Conservation (phyloP, 2,113 vertebrate genomes). For the Phalacrocorax aristotelis region DNA sequence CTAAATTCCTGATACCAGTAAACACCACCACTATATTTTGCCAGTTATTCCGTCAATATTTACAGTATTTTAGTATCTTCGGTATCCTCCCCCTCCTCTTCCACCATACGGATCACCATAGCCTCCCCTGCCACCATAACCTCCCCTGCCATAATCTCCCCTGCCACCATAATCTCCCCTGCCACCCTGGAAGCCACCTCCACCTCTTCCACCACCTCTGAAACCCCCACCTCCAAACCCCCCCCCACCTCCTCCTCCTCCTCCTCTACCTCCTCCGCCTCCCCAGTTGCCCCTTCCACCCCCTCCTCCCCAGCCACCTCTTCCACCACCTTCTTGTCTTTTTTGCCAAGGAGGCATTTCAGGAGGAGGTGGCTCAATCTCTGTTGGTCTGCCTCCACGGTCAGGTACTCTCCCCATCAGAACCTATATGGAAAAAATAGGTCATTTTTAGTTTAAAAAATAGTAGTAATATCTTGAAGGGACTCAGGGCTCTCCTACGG, state of each 20-base stretch:
- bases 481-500: background rate
- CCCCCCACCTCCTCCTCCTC: background rate
- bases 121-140: conserved; percentile 46
- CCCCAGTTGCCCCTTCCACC: conserved; percentile 68
- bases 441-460: background rate
- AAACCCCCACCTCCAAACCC: conserved; percentile 17
- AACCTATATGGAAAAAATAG: conserved; percentile 73
- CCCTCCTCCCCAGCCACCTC: conserved; percentile 75
- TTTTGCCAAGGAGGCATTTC: conserved; percentile 97
- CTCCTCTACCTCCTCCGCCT: conserved; percentile 31
- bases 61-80: conserved; percentile 65
- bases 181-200: conserved; percentile 69
- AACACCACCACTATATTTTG: conserved; percentile 40
- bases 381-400: conserved; percentile 90
- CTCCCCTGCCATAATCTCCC: conserved; percentile 29
- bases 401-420: conserved; percentile 96
- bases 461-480: background rate
- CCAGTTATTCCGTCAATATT: background rate
- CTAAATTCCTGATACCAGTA: conserved; percentile 30
- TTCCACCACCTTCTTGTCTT: conserved; percentile 86
- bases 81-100: conserved; percentile 70
- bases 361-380: conserved; percentile 88
- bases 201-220: conserved; percentile 66
- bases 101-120: conserved; percentile 47
- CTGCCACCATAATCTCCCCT: conserved; percentile 26